Percentiles rank a stretch among this genome's conserved stretches.
Evolutionary conservation across 2,888 invertebrate genomes (phyloP).

Genomic region (Spodoptera exigua): DNA sequence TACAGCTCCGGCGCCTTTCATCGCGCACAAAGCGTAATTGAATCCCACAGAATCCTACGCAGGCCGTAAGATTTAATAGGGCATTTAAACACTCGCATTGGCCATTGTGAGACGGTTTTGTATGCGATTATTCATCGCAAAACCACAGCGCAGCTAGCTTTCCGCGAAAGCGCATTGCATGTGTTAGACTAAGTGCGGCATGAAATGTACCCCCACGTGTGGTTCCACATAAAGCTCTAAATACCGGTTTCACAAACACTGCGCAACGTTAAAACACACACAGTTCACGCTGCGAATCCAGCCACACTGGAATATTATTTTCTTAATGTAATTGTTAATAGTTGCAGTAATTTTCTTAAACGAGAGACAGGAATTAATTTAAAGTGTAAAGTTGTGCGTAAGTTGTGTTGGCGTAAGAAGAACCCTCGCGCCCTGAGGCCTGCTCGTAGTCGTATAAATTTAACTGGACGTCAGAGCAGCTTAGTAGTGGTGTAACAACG

Average conservation of each 20-base stretch:
- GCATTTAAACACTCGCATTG: slow-evolving; percentile 89
- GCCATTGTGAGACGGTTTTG: slow-evolving; percentile 87
- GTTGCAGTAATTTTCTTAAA: slow-evolving; percentile 59
- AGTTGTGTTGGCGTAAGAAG: slow-evolving; percentile 68
- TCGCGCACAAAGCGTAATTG: slow-evolving; percentile 89
- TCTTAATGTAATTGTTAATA: slow-evolving; percentile 63
- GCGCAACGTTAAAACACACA: slow-evolving; percentile 61
- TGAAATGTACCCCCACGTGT: slow-evolving; percentile 72
- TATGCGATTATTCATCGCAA: slow-evolving; percentile 86
- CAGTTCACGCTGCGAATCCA: slow-evolving; percentile 54
- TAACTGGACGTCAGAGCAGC: slow-evolving; percentile 72
- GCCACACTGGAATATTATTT: slow-evolving; percentile 55
- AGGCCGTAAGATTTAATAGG: slow-evolving; percentile 88
- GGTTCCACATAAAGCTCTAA: slow-evolving; percentile 69
- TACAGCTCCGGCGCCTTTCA: slow-evolving; percentile 86
- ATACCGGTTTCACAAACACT: slow-evolving; percentile 63
- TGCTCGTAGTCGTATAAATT: slow-evolving; percentile 71
- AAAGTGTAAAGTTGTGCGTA: slow-evolving; percentile 64
- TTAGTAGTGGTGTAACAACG: slow-evolving; percentile 71
- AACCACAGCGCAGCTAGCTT: slow-evolving; percentile 82
- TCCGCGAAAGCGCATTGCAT: slow-evolving; percentile 78
- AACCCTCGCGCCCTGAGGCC: slow-evolving; percentile 64
- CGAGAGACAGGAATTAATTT: slow-evolving; percentile 67
- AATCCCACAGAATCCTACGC: slow-evolving; percentile 89
- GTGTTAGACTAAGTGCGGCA: slow-evolving; percentile 77